These are phyloP conservation scores for Ellobius talpinus DNA, from an alignment of 2,113 vertebrate genomes.

Conservation along the genomic window DNA sequence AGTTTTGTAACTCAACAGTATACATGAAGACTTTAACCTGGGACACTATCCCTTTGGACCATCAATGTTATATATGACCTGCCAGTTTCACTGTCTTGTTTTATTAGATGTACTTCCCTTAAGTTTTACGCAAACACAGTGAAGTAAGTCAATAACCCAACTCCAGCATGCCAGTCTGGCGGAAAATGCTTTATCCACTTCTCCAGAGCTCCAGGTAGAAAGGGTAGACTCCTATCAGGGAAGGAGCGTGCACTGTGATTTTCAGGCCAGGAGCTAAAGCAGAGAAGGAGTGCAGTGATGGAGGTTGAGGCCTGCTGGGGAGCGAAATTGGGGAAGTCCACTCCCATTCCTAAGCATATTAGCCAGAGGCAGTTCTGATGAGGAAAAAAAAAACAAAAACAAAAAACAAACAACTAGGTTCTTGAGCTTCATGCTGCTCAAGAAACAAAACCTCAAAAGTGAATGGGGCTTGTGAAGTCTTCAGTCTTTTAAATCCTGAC, in stretches of 20 bases:
- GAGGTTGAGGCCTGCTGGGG: neutral
- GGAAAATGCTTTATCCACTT: neutral
- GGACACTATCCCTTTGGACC: neutral
- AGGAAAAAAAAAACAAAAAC: neutral
- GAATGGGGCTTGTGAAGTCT: neutral
- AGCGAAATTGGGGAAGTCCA: fast-evolving
- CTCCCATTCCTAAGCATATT: neutral
- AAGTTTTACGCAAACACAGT: neutral
- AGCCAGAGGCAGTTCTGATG: neutral
- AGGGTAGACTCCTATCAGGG: fast-evolving
- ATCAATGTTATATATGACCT: conserved; percentile 17
- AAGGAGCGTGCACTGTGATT: neutral
- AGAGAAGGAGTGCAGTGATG: fast-evolving
- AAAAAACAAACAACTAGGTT: too few species aligned
- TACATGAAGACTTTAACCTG: neutral
- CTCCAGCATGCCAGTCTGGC: neutral
- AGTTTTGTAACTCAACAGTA: neutral
- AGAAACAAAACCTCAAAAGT: neutral
- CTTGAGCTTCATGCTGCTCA: fast-evolving
- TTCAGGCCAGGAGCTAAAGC: too few species aligned
- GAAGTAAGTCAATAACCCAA: conserved; percentile 4
- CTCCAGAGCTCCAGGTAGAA: neutral
- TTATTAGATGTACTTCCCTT: conserved; percentile 45
- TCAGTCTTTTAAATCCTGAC: neutral
- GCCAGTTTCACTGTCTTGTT: conserved; percentile 53